Evolutionary conservation across 2,797 vertebrate species (phyloP).

Genomic region (Distichodus sexfasciatus): DNA sequence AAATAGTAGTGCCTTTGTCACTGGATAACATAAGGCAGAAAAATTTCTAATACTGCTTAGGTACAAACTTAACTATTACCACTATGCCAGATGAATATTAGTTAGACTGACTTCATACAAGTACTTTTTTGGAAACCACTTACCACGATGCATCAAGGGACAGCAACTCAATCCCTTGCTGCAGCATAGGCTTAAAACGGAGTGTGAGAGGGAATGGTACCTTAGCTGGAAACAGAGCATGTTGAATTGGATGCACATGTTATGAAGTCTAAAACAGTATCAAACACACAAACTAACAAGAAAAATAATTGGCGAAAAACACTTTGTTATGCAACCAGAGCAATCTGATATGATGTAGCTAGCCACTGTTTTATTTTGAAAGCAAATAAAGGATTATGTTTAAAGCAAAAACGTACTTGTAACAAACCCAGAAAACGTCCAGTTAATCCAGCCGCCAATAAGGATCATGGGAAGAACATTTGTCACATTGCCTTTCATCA

Average conservation of each 20-base stretch:
- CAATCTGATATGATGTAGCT: neutral
- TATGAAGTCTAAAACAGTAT: neutral
- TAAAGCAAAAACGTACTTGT: constrained; percentile 79
- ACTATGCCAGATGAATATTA: too few species aligned
- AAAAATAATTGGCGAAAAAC: neutral
- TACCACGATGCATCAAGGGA: constrained; percentile 98
- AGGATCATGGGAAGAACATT: constrained; percentile 99
- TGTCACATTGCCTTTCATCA: constrained; percentile 99
- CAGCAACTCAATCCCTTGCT: constrained; percentile 97
- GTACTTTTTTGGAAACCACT: constrained; percentile 48
- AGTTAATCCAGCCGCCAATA: constrained; percentile 99
- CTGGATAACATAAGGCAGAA: neutral
- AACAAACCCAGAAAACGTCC: constrained; percentile 99
- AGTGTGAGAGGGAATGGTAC: constrained; percentile 96
- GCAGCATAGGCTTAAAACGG: constrained; percentile 98
- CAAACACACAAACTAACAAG: neutral
- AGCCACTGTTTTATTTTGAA: neutral
- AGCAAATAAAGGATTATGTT: neutral
- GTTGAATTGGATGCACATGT: neutral
- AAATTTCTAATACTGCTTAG: too few species aligned
- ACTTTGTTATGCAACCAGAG: neutral
- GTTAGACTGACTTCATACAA: neutral
- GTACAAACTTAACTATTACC: too few species aligned
- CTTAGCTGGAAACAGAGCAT: constrained; percentile 77
- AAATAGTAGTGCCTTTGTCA: too few species aligned